Conservation (phyloP, 2,113 vertebrate genomes). For the Centropus unirufus region DNA sequence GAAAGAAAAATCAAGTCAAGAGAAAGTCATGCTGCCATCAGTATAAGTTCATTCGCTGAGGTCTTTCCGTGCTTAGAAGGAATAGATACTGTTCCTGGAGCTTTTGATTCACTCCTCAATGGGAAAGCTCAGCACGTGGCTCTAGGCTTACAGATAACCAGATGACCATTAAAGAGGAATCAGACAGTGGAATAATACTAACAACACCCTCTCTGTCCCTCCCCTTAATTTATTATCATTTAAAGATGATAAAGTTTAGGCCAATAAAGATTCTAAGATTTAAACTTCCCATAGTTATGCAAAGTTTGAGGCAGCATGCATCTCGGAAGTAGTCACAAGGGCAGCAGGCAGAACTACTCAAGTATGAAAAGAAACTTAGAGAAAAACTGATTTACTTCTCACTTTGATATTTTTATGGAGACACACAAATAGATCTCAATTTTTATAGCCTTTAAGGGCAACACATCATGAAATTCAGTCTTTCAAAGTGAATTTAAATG, state of each 20-base stretch:
- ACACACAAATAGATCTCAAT: not conserved
- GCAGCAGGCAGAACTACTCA: not conserved
- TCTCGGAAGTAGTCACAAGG: not conserved
- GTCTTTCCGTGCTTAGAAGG: not conserved
- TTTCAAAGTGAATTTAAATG: conserved; percentile 58
- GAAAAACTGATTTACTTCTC: not conserved
- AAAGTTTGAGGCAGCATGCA: not conserved
- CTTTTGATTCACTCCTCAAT: not conserved
- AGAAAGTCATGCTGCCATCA: not conserved
- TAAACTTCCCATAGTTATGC: not conserved
- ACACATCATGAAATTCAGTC: not conserved
- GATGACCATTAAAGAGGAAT: not conserved
- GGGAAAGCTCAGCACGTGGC: not conserved
- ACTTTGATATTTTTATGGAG: not conserved
- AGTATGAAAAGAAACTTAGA: not conserved
- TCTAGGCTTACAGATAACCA: not conserved
- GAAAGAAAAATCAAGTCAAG: not conserved
- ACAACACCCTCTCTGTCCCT: not conserved
- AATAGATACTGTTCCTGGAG: not conserved
- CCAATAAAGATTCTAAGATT: not conserved
- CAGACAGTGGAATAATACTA: not conserved
- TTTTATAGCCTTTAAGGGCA: conserved; percentile 31
- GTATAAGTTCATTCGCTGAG: not conserved
- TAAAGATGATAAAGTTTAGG: not conserved
- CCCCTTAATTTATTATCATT: not conserved